Evolutionary conservation across 2,797 vertebrate species (phyloP).

Genomic region (Prunella strophiata): DNA sequence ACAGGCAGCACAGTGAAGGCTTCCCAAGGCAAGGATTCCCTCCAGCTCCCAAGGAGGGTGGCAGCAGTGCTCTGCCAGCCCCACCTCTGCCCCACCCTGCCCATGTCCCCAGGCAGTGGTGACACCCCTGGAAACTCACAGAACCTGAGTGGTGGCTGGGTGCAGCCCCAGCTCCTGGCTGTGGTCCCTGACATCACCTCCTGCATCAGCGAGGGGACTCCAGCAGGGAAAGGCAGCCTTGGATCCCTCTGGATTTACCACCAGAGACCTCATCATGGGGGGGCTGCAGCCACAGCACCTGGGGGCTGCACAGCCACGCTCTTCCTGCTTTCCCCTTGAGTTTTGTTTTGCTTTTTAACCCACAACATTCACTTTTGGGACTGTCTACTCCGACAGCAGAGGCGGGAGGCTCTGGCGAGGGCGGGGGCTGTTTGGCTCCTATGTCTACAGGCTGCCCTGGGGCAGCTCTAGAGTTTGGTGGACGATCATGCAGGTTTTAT

Average conservation of each 20-base stretch:
- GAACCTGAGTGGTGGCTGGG: neutral
- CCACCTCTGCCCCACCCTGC: neutral
- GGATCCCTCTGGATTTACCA: neutral
- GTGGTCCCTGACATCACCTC: neutral
- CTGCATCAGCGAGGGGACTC: fast-evolving
- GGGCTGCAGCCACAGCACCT: neutral
- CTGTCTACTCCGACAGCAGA: neutral
- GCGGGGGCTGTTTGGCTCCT: neutral
- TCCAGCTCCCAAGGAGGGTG: neutral
- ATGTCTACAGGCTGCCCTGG: conserved; percentile 50
- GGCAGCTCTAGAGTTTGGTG: conserved; percentile 25
- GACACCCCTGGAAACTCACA: neutral
- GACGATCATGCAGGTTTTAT: conserved; percentile 73
- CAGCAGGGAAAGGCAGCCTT: neutral
- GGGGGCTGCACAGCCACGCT: neutral
- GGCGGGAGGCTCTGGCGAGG: neutral
- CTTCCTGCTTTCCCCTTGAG: neutral
- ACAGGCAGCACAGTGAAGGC: neutral
- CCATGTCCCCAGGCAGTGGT: fast-evolving
- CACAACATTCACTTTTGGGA: neutral
- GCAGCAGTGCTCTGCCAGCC: neutral
- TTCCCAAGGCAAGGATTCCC: neutral
- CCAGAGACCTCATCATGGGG: fast-evolving
- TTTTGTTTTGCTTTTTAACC: neutral
- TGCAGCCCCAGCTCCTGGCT: neutral